Conservation (phyloP, 2,113 vertebrate species). For the Leptobrachium ailaonicum region DNA sequence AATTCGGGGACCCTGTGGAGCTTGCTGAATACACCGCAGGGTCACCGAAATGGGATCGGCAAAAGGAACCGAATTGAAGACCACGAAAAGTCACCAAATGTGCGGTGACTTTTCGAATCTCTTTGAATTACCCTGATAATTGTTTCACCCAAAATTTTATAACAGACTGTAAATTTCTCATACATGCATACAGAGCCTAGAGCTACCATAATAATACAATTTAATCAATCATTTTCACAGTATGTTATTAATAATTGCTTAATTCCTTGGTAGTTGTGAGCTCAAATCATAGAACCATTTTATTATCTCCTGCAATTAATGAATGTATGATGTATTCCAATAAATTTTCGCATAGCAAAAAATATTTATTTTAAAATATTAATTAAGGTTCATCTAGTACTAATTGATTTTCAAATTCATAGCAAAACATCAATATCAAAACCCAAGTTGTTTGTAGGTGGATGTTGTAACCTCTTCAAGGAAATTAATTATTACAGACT, state of each 20-base stretch:
- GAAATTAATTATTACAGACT: background rate
- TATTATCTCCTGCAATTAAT: background rate
- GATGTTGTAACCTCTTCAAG: background rate
- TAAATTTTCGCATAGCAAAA: background rate
- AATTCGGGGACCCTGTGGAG: no score
- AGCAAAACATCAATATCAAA: background rate
- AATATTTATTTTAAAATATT: background rate
- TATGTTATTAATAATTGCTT: background rate
- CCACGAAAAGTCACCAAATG: no score
- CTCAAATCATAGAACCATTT: background rate
- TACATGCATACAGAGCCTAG: background rate
- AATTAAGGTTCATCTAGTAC: background rate
- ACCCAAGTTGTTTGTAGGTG: background rate
- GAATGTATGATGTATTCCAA: background rate
- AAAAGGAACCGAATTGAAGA: no score
- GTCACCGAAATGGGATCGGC: no score
- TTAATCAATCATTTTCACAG: background rate
- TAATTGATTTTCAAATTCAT: background rate
- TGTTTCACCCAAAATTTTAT: no score
- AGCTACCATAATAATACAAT: background rate
- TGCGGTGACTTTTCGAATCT: no score
- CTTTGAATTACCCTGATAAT: no score
- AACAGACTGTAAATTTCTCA: background rate
- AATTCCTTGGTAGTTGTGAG: background rate
- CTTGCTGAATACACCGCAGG: no score